A percentile compares a stretch with the other conserved stretches of the same genome.
Conservation (phyloP, 2,888 invertebrate genomes). For the Macrosoma leucophasiata region DNA sequence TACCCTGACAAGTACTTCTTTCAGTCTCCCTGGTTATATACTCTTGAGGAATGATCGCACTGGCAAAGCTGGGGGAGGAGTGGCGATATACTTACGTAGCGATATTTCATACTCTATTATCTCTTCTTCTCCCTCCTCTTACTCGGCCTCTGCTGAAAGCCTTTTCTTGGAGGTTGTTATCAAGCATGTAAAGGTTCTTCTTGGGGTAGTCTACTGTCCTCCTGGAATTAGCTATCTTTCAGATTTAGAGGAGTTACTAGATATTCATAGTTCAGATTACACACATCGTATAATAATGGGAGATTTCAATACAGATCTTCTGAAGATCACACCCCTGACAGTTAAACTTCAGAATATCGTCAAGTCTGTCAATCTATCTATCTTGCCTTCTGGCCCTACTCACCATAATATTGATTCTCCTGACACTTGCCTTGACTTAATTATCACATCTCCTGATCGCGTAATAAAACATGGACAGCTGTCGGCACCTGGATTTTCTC, state of each 20-base stretch:
- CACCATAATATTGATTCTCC: background rate
- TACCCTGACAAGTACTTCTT: no score
- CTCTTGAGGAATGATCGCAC: no score
- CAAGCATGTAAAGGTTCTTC: no score
- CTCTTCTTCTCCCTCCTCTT: no score
- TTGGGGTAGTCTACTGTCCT: no score
- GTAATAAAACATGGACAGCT: slow-evolving; percentile 2
- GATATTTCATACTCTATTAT: no score
- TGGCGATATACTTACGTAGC: no score
- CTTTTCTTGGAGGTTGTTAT: no score
- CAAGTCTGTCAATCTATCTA: background rate
- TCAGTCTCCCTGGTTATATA: no score
- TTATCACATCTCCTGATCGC: background rate
- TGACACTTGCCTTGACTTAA: slow-evolving; percentile 3
- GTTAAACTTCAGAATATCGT: background rate
- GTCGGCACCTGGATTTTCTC: slow-evolving; percentile 8
- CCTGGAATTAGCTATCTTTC: background rate
- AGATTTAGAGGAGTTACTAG: background rate
- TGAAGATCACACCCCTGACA: background rate
- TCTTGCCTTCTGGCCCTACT: background rate
- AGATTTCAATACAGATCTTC: slow-evolving; percentile 4
- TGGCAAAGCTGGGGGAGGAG: no score
- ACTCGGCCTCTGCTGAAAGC: no score
- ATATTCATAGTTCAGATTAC: background rate
- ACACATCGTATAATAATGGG: slow-evolving; percentile 3